Conservation (phyloP, 2,797 vertebrate genomes). For the Tenualosa ilisha region DNA sequence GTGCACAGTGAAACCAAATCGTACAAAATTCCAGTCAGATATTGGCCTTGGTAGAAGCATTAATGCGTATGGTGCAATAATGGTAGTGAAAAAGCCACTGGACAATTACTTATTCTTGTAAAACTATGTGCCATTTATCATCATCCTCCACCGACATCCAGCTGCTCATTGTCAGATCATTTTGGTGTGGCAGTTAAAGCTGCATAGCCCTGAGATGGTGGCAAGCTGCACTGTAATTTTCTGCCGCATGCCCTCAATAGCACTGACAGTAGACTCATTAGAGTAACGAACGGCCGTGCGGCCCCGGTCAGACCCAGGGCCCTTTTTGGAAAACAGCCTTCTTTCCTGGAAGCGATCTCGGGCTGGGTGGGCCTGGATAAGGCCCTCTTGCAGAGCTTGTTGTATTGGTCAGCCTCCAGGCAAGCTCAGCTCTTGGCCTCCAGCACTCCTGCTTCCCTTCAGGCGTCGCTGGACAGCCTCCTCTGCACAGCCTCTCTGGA, state of each 20-base stretch:
- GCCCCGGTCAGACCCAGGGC: background rate
- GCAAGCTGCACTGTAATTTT: background rate
- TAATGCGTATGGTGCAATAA: background rate
- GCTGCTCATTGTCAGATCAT: background rate
- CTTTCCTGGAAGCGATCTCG: background rate
- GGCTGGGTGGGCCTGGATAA: background rate
- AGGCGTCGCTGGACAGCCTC: constrained; percentile 22
- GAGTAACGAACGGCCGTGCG: background rate
- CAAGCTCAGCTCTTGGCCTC: constrained; percentile 25
- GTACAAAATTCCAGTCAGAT: background rate
- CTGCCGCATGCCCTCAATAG: background rate
- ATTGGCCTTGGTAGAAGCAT: background rate
- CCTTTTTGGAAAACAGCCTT: constrained; percentile 6
- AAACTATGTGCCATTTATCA: background rate
- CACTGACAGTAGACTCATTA: constrained; percentile 11
- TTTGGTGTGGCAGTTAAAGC: background rate
- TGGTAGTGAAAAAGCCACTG: background rate
- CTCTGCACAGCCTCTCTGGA: constrained; percentile 22
- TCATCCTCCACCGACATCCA: background rate
- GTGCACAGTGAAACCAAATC: background rate
- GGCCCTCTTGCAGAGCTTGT: background rate
- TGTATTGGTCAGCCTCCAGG: constrained; percentile 19
- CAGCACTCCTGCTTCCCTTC: constrained; percentile 19
- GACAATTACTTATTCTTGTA: background rate
- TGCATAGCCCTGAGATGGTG: background rate